Percentiles rank a stretch among this genome's conserved stretches.
Evolutionary conservation across 1,140 invertebrate species (phyloP).

Genomic region (Pseudomyrmex gracilis): DNA sequence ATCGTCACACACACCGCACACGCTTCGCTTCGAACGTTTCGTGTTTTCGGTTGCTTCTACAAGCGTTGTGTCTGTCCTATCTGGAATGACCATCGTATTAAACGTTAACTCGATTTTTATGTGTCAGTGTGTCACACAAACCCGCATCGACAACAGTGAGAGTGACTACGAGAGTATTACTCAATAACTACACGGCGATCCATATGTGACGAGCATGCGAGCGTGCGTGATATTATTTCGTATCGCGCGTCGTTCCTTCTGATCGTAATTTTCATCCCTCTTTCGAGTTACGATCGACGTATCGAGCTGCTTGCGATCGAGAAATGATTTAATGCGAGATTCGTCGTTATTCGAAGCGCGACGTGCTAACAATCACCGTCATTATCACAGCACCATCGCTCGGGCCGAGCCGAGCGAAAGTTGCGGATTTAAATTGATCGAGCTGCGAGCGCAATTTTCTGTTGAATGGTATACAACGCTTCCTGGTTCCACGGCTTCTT

Average conservation of each 20-base stretch:
- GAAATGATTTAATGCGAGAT: background rate
- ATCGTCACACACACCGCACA: background rate
- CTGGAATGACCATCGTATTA: background rate
- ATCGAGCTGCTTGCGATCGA: background rate
- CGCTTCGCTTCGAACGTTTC: background rate
- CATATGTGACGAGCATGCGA: constrained; percentile 62
- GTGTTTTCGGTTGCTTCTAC: background rate
- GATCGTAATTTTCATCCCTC: background rate
- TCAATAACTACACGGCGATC: constrained; percentile 61
- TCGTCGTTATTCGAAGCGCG: background rate
- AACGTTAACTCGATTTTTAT: constrained; percentile 25
- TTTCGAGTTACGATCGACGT: background rate
- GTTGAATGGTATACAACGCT: background rate
- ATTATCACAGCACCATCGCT: background rate
- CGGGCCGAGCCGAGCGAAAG: constrained; percentile 32
- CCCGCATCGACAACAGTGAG: constrained; percentile 68
- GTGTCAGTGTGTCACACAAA: constrained; percentile 71
- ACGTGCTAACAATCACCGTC: background rate
- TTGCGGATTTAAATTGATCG: constrained; percentile 2
- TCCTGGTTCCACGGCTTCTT: constrained; percentile 43
- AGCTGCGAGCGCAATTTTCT: constrained; percentile 15
- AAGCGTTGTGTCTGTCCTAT: constrained; percentile 2
- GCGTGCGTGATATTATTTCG: constrained; percentile 6
- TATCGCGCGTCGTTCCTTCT: background rate
- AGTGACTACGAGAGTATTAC: constrained; percentile 69